Percentiles rank a stretch among this genome's conserved stretches.
Conservation (phyloP, 1,140 invertebrate species). For the Leptonema lineaticorne region DNA sequence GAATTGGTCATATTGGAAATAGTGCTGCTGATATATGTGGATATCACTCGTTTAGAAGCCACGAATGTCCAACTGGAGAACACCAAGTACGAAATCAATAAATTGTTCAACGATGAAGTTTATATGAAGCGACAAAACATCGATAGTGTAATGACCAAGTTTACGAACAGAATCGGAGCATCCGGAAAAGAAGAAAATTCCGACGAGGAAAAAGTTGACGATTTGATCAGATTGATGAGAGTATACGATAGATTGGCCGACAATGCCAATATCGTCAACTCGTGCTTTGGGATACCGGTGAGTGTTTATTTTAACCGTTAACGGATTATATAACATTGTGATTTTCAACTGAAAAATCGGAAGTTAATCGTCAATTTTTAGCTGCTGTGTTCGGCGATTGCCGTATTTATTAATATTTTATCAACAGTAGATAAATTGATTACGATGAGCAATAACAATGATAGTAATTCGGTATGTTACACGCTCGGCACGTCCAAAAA, state of each 20-base stretch:
- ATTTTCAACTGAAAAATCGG: background rate
- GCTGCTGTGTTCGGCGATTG: slow-evolving; percentile 34
- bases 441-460: slow-evolving; percentile 4
- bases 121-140: slow-evolving; percentile 21
- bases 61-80: slow-evolving; percentile 34
- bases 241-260: slow-evolving; percentile 37
- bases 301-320: too few relatives aligned
- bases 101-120: slow-evolving; percentile 34
- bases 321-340: background rate
- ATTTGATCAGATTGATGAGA: slow-evolving; percentile 36
- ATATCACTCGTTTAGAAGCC: slow-evolving; percentile 30
- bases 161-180: background rate
- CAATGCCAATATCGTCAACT: slow-evolving; percentile 39
- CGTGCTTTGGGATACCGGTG: slow-evolving; percentile 40
- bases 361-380: too few relatives aligned
- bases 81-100: slow-evolving; percentile 34
- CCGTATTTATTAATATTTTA: slow-evolving; percentile 35
- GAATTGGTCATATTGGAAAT: slow-evolving; percentile 33
- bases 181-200: background rate
- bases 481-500: background rate
- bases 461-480: background rate
- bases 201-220: slow-evolving; percentile 27
- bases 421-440: slow-evolving; percentile 34
- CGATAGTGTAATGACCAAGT: slow-evolving; percentile 21
- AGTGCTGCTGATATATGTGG: slow-evolving; percentile 26